Percentiles rank a stretch among this genome's conserved stretches.
phyloP scores from a whole-genome alignment of 1,140 invertebrate species.

The Solen grandis region DNA sequence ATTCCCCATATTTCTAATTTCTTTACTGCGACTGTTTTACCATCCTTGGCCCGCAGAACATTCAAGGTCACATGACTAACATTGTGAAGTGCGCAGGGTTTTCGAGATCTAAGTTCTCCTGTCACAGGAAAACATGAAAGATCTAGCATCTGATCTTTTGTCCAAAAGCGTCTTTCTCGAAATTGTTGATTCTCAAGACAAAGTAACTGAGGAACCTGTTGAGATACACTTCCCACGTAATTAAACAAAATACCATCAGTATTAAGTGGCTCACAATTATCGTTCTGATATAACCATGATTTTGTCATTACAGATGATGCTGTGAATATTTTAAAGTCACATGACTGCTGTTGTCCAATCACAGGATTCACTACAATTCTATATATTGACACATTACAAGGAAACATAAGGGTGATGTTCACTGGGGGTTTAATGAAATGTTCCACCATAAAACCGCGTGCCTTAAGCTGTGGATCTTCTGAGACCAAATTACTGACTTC shows the following conservation, averaged over 20 bases:
- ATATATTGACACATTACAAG: slow-evolving; percentile 85
- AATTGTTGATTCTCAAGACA: slow-evolving; percentile 63
- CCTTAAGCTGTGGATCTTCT: slow-evolving; percentile 78
- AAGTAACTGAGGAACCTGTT: slow-evolving; percentile 45
- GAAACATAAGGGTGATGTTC: slow-evolving; percentile 86
- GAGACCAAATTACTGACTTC: slow-evolving; percentile 86
- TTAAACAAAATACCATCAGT: slow-evolving; percentile 42
- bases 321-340: slow-evolving; percentile 67
- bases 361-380: slow-evolving; percentile 83
- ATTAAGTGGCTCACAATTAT: not conserved
- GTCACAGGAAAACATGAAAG: slow-evolving; percentile 3
- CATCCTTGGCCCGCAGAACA: slow-evolving; percentile 60
- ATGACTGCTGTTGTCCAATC: slow-evolving; percentile 71
- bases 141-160: slow-evolving; percentile 9
- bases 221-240: slow-evolving; percentile 54
- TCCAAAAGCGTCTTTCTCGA: slow-evolving; percentile 22
- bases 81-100: slow-evolving; percentile 49
- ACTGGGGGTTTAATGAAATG: slow-evolving; percentile 88
- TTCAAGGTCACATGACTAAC: slow-evolving; percentile 68
- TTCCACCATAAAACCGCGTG: slow-evolving; percentile 86
- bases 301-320: slow-evolving; percentile 50
- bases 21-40: slow-evolving; percentile 66
- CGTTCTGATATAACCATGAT: slow-evolving; percentile 46
- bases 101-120: slow-evolving; percentile 47
- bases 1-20: slow-evolving; percentile 71